Base-by-base conservation (phyloP, 2,797 vertebrate genomes). In the Eulemur albifrons region DNA sequence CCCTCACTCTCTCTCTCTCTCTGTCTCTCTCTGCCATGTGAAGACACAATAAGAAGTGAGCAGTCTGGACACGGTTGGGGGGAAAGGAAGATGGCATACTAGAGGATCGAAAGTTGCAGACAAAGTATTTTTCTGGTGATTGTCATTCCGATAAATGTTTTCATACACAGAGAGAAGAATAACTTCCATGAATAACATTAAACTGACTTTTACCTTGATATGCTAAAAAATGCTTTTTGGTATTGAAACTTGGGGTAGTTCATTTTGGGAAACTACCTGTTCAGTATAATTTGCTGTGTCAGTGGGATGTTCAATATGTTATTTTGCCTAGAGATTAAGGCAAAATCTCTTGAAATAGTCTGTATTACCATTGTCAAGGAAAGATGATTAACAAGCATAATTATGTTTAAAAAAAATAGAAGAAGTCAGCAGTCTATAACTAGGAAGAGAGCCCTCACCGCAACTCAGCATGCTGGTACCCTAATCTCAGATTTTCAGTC, bases 141-240 rank as follows among this genome's bases (percentile, higher is more conserved):
- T 43, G 23, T 84, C 7, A 70, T 50, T 65, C 65, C 72, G 67
- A 80, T 50, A 84, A 95, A 76, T 84, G 61, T 96, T 95, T 76
- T 84, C 61, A 84, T 35, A 35, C 3, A 57, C 14, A 80, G 27
- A 23, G 40, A 30, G 73, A 95, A 67, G 5, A 89, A 54, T 72
- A 73, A 23, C 21, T 91, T 91, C 81, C 38, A 38, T 75, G 70
- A 63, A 88, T 73, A 82, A 76, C 15, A 30, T 65, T 30, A 70
- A 14, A 5, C 43, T 76, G 21, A 32, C 11, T 94, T 82, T 59
- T 65, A 77, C 13, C 40, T 82, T 52, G 50, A 38, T 57, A 45
- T 43, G 38, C 38, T 93, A 35, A 90, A 88, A 81, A 52, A 27
- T 45, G 50, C 59, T 50, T 95, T 94, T 88, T 73, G 43, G 7